Conservation (phyloP, 2,797 vertebrate genomes). For the Anisognathus igniventris region DNA sequence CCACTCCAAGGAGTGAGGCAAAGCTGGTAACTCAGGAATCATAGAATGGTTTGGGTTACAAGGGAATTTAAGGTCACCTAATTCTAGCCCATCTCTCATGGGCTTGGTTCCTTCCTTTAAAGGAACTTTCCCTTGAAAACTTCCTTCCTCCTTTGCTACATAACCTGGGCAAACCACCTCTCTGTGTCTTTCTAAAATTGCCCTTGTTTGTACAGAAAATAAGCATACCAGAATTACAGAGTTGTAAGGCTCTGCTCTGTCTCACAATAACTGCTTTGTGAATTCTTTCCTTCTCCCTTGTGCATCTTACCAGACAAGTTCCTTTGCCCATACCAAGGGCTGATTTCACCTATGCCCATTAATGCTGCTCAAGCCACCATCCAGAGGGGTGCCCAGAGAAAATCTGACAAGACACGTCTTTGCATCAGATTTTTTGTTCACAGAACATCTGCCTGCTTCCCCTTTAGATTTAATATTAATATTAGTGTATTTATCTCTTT, state of each 20-base stretch:
- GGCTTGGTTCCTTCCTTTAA: not conserved
- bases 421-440: not conserved
- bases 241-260: not conserved
- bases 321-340: not conserved
- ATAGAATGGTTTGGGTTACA: not conserved
- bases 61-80: not conserved
- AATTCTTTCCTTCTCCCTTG: not conserved
- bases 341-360: not conserved
- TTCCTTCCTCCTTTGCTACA: not conserved
- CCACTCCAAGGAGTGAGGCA: fast-evolving
- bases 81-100: not conserved
- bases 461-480: not conserved
- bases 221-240: not conserved
- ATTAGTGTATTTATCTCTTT: not conserved
- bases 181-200: not conserved
- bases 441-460: not conserved
- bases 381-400: fast-evolving
- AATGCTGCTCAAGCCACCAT: not conserved
- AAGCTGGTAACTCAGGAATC: not conserved
- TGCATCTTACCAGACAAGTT: not conserved
- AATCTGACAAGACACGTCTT: fast-evolving
- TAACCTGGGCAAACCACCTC: not conserved
- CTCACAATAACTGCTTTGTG: not conserved
- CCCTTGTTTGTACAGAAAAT: not conserved
- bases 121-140: not conserved